phyloP scores from a whole-genome alignment of 2,888 invertebrate genomes.

The Thereva nobilitata region DNA sequence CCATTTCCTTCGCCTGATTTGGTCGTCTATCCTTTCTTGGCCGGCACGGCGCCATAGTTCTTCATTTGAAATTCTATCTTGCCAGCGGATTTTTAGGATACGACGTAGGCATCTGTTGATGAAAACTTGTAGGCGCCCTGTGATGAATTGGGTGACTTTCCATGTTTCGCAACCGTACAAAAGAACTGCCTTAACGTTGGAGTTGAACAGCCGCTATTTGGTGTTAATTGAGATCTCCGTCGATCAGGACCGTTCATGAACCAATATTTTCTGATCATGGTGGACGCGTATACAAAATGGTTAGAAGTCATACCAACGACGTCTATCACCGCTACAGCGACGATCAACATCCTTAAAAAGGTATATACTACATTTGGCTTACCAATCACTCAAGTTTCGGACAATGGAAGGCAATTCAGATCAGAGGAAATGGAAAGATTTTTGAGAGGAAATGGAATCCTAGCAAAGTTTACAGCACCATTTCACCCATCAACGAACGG shows the following conservation, averaged over 20 bases:
- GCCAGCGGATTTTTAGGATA: too few species aligned
- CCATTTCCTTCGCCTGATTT: too few species aligned
- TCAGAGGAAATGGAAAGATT: slow-evolving; percentile 39
- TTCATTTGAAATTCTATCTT: too few species aligned
- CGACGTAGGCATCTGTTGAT: too few species aligned
- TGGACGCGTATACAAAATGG: slow-evolving; percentile 39
- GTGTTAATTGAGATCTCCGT: too few species aligned
- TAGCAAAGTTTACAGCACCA: slow-evolving; percentile 42
- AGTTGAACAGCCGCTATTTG: too few species aligned
- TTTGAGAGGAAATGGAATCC: slow-evolving; percentile 38
- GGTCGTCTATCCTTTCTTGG: too few species aligned
- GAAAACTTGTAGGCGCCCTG: too few species aligned
- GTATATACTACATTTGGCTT: slow-evolving; percentile 36
- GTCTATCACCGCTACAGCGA: slow-evolving; percentile 10
- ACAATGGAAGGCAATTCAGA: slow-evolving; percentile 41
- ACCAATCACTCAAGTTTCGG: slow-evolving; percentile 39
- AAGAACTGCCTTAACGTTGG: too few species aligned
- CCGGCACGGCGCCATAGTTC: too few species aligned
- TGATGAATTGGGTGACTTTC: too few species aligned
- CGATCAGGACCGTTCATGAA: neutral
- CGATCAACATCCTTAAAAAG: slow-evolving; percentile 24
- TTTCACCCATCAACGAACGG: slow-evolving; percentile 45
- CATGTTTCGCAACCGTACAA: too few species aligned
- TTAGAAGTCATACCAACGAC: slow-evolving; percentile 34
- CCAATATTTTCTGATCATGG: slow-evolving; percentile 31